Conservation (phyloP, 2,113 vertebrate species). For the Garra rufa region DNA sequence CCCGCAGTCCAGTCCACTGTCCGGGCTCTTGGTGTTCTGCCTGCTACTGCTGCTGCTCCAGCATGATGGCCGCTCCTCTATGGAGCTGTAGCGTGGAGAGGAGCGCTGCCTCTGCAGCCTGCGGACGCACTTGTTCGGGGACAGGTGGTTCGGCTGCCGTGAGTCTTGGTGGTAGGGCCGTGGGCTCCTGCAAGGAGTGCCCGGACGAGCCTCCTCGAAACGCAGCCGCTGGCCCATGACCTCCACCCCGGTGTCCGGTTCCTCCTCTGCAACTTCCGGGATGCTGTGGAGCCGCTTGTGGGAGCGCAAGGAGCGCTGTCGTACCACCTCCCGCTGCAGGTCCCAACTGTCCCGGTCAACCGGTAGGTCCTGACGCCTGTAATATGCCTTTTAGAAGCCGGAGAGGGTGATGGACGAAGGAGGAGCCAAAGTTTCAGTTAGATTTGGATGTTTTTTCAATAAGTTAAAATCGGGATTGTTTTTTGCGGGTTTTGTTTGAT, state of each 20-base stretch:
- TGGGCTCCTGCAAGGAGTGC: constrained; percentile 64
- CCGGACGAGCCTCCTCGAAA: constrained; percentile 69
- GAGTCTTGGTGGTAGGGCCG: constrained; percentile 69
- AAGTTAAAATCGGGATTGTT: constrained; percentile 51
- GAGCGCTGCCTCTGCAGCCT: constrained; percentile 73
- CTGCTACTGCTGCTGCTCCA: constrained; percentile 69
- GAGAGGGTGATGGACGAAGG: not conserved
- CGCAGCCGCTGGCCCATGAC: constrained; percentile 71
- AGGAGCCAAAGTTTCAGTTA: constrained; percentile 21
- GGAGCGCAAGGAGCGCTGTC: constrained; percentile 81
- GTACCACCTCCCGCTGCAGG: constrained; percentile 86
- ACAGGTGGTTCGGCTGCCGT: constrained; percentile 65
- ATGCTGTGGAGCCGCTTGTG: constrained; percentile 94
- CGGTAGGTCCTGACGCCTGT: constrained; percentile 78
- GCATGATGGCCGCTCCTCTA: constrained; percentile 61
- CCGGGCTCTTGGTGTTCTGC: constrained; percentile 85
- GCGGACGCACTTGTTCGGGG: constrained; percentile 61
- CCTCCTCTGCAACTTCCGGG: constrained; percentile 95
- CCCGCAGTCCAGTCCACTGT: constrained; percentile 96
- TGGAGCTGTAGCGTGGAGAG: constrained; percentile 74
- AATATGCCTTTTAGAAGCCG: constrained; percentile 78
- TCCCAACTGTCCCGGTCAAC: constrained; percentile 81
- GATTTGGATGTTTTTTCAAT: constrained; percentile 67
- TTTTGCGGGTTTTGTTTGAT: constrained; percentile 67
- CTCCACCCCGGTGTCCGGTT: constrained; percentile 72